These are phyloP conservation scores for Echeneis naucrates DNA, from an alignment of 2,797 vertebrate species.

Conservation along the genomic window DNA sequence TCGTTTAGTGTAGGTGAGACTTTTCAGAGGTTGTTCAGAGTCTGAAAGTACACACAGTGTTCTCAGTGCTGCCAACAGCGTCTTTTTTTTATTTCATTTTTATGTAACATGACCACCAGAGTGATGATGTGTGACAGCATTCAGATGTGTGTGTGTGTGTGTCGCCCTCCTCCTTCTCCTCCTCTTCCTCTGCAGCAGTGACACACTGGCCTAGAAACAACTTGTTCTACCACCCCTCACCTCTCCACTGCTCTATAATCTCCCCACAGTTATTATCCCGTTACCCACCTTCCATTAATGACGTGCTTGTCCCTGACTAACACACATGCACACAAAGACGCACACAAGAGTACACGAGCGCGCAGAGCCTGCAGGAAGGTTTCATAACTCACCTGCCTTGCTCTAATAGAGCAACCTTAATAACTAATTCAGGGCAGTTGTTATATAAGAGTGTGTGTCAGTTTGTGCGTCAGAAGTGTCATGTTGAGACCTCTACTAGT, in stretches of 20 bases:
- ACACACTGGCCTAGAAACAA: slow-evolving; percentile 81
- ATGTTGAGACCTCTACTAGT: neutral
- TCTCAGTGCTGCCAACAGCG: slow-evolving; percentile 23
- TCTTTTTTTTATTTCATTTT: slow-evolving; percentile 2
- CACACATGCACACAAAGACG: slow-evolving; percentile 7
- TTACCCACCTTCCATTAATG: too few relatives aligned
- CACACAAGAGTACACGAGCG: slow-evolving; percentile 4
- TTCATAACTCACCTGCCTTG: slow-evolving; percentile 71
- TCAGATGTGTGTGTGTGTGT: slow-evolving; percentile 8
- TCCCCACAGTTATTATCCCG: slow-evolving; percentile 1
- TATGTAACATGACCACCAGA: slow-evolving; percentile 48
- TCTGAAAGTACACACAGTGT: slow-evolving; percentile 23
- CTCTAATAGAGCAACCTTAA: slow-evolving; percentile 67
- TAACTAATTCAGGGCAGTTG: slow-evolving; percentile 62
- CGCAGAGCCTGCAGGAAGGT: slow-evolving; percentile 36
- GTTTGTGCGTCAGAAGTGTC: slow-evolving; percentile 16
- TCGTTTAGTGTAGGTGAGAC: slow-evolving; percentile 5
- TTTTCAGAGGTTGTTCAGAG: slow-evolving; percentile 25
- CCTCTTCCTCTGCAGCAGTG: slow-evolving; percentile 56
- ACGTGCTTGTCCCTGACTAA: too few relatives aligned
- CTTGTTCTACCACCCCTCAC: slow-evolving; percentile 43
- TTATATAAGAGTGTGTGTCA: slow-evolving; percentile 59
- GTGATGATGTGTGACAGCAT: neutral
- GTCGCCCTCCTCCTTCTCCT: slow-evolving; percentile 15
- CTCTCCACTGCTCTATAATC: slow-evolving; percentile 20